Evolutionary conservation across 2,797 vertebrate species (phyloP), one percentile per base, ranked within the genome.

Genomic region (Chiloscyllium punctatum): DNA sequence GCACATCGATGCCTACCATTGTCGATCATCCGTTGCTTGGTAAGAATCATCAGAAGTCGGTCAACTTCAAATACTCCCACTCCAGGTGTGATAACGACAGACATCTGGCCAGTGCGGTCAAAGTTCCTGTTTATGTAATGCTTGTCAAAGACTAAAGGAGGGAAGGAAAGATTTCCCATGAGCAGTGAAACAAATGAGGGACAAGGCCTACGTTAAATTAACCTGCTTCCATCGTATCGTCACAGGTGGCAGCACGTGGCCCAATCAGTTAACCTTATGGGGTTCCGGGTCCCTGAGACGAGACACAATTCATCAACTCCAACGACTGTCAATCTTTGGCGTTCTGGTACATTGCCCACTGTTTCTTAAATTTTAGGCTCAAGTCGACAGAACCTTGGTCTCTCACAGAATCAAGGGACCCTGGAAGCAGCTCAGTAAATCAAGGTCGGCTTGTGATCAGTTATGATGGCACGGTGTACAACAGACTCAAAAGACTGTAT

Each of bases 91-190:
- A 99, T 99, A 94, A 99, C 99, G 96, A 99, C 99, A 0, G 99
- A 99, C 99, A 99, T 99, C 97, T 99, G 99, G 0, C 99, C 99
- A 0, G 99, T 99, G 53, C 99, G 98, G 96, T 99, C 99, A 3
- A 99, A 99, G 97, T 99, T 99, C 0, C 99, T 98, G 97, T 99
- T 99, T 97, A 99, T 99, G 97, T 99, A 99, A 96, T 99, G 99
- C 96, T 99, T 99, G 97, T 99, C 99, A 95, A 99, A 99, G 96
- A 99, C 99, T 99, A 96, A 13, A 82, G 96, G 87, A 95, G 15
- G 25, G 77, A 53, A 95, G 27, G 30, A 48, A 95, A 77, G 48
- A 95, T 95, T 95, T 94, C n/a, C 18, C 48, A 37, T 51, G n/a
- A 74, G n/a, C 71, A 92, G 2, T 0, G 27, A 21, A n/a, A 53